Base-by-base conservation (phyloP, 2,797 vertebrate species). In the Neosilurus hyrtlii region DNA sequence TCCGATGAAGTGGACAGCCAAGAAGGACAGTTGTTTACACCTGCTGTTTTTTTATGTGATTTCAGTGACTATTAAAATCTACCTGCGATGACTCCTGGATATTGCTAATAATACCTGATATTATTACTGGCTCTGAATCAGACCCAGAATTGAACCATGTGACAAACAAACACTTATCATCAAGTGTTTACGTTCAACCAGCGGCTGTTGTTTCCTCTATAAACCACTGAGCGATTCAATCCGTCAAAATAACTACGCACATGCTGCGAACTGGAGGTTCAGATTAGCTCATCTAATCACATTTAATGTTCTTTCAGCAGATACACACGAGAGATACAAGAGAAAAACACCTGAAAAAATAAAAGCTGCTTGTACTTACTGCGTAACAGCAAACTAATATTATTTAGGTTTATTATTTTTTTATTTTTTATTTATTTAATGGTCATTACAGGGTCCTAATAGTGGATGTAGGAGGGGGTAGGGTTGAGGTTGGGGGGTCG, bases 11-110 rank as follows among this genome's bases (percentile, higher is more conserved):
- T 6, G 37, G 14, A 76, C 20, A 24, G 59, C 75, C 75, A 77
- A 63, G 37, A 20, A 78, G n/a, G 62, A 52, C 76, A 65, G 9
- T 20, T 26, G 57, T 22, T 75, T 35, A 76, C 30, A 76, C 62
- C 43, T 78, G 61, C n/a, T 78, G 65, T 51, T 63, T 78, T 63
- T 78, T 51, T 1, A 15, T 37, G 65, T 3, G 2, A 12, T 22
- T 51, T 71, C 43, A 51, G 3, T 56, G n/a, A 54, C 9, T 72
- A 4, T 0, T 35, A 2, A 61, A 76, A 75, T 14, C 2, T 15
- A 18, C 9, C 43, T 43, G 43, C 37, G 54, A 26, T 24, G 26
- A 0, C 14, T 73, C 51, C 2, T n/a, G 24, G 49, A 72, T 72
- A 24, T 16, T 24, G 51, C 43, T 3, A 22, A 0, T 65, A 24